phyloP scores from a whole-genome alignment of 2,888 invertebrate genomes.

The Halocaridina rubra region DNA sequence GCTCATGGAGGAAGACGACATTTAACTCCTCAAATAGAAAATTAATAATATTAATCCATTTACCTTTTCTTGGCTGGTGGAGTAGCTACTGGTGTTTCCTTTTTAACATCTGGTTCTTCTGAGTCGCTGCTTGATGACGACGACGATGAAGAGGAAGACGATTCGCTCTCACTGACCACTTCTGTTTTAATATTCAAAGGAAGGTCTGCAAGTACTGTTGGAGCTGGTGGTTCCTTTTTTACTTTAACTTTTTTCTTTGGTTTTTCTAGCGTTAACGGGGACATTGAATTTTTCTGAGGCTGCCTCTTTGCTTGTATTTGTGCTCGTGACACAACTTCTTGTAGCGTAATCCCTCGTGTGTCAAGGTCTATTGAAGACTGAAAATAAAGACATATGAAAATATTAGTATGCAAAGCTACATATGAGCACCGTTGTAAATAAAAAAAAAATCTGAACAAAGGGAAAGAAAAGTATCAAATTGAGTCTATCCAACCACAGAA shows the following conservation, averaged over 20 bases:
- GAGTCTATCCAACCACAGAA: too few species aligned
- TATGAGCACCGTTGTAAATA: too few species aligned
- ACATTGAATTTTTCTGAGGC: constrained; percentile 14
- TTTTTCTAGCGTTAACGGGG: constrained; percentile 68
- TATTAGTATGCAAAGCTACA: too few species aligned
- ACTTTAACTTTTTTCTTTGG: constrained; percentile 70
- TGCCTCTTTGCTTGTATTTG: constrained; percentile 66
- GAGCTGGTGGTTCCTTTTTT: constrained; percentile 26
- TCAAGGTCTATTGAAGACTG: constrained; percentile 76
- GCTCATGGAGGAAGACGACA: too few species aligned
- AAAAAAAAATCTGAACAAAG: neutral
- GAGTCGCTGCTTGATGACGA: constrained; percentile 28
- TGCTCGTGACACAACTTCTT: constrained; percentile 75
- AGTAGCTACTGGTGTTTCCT: constrained; percentile 1
- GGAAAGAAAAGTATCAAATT: neutral
- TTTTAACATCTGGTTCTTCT: constrained; percentile 45
- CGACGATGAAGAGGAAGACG: constrained; percentile 30
- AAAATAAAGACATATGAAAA: too few species aligned
- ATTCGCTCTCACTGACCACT: constrained; percentile 23
- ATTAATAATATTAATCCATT: too few species aligned
- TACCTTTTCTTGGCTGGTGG: constrained; percentile 23
- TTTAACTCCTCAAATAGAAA: too few species aligned
- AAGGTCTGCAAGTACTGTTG: neutral
- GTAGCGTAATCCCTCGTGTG: constrained; percentile 80
- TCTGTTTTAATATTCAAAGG: constrained; percentile 20